Percentiles rank a stretch among this genome's conserved stretches.
Evolutionary conservation across 2,888 invertebrate genomes (phyloP).

Genomic region (Pristionchus maxplancki): DNA sequence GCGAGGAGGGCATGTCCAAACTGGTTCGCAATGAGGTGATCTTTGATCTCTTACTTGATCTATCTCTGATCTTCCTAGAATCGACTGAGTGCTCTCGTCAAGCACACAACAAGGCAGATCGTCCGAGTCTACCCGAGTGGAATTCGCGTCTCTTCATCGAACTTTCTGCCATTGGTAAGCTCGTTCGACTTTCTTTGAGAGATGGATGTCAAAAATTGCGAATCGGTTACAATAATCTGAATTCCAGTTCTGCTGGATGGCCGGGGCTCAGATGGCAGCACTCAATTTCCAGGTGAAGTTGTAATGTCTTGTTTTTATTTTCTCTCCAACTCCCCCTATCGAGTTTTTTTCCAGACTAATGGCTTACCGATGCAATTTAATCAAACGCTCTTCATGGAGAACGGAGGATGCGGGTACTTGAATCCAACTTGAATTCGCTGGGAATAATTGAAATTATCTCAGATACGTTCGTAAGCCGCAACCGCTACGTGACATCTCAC

Average conservation of each 20-base stretch:
- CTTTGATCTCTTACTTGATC: not conserved
- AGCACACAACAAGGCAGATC: conserved; percentile 25
- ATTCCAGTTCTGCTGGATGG: conserved; percentile 88
- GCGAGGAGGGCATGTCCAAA: conserved; percentile 52
- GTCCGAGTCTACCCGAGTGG: conserved; percentile 20
- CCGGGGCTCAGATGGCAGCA: conserved; percentile 92
- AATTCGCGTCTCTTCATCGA: conserved; percentile 42
- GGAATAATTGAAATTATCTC: not conserved
- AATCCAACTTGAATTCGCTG: not conserved
- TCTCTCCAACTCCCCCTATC: no score
- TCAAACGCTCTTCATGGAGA: conserved; percentile 92
- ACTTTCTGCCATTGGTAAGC: conserved; percentile 46
- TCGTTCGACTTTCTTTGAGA: not conserved
- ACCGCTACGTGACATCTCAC: conserved; percentile 37
- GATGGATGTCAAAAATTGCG: not conserved
- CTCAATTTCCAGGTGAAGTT: conserved; percentile 80
- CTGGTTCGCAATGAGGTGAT: conserved; percentile 28
- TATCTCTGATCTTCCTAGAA: conserved; percentile 22
- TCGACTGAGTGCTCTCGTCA: not conserved
- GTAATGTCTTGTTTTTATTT: not conserved
- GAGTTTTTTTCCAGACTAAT: conserved; percentile 67
- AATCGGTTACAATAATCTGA: not conserved
- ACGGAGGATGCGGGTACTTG: conserved; percentile 87
- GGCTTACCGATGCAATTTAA: conserved; percentile 92
- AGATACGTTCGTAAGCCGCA: conserved; percentile 53